Evolutionary conservation across 2,113 vertebrate species (phyloP), one percentile per base, ranked within the genome.

Genomic region (Rostratula benghalensis): DNA sequence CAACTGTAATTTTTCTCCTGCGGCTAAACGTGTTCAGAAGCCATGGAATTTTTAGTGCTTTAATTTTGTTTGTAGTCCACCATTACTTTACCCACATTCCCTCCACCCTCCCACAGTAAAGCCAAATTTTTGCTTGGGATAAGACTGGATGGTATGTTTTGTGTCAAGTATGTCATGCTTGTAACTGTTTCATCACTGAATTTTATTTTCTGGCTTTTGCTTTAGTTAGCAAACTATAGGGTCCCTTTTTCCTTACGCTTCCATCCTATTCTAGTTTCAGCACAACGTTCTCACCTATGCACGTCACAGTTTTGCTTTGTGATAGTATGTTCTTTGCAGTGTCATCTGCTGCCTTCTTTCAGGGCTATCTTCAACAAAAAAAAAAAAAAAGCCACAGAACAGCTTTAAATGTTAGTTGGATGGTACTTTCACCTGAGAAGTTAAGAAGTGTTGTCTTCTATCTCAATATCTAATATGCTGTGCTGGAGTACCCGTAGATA

Each of bases 1-100:
- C 85, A 83, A 80, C 45, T 70, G 23, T 71, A 43, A 48, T 88
- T 96, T 92, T 83, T 88, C 51, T 96, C 15, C 51, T 59, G 5
- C 77, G 28, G 43, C 70, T 88, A 46, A 85, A 54, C 5, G 19
- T 24, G 4, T 83, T 86, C 21, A 69, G 56, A 21, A 94, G 27
- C 56, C 39, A 77, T 53, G 39, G 87, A 73, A 30, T 70, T 79
- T 73, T 60, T 28, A 67, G 57, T 56, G 11, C 28, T 81, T 77
- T 74, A 30, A 54, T 93, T 74, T 81, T 89, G 11, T 74, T 81
- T 89, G 11, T 77, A 46, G 70, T 65, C 43, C 15, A 33, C 22
- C 10, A 13, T 65, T 77, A 7, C 28, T 83, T 81, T 19, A 59
- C 22, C n/a, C 46, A 3, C 0, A 1, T 11, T 67, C 1, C 0